Evolutionary conservation across 1,140 invertebrate genomes (phyloP), one percentile per base, ranked within the genome.

Genomic region (Aplysia californica): DNA sequence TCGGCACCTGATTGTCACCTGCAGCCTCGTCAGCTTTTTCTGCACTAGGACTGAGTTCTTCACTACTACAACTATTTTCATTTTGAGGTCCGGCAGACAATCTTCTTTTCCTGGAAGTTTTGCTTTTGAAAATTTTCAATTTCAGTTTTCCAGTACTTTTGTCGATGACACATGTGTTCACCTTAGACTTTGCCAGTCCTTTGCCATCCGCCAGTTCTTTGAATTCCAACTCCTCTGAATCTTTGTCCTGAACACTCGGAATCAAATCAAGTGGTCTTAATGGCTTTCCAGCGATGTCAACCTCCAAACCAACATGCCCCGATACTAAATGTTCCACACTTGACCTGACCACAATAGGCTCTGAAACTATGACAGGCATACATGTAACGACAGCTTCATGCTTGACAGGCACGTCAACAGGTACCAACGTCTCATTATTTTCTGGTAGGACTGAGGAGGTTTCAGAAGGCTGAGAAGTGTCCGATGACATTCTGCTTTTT

Each of bases 251-350:
- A 50, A 10, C 44, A 50, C n/a, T n/a, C 10, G 44, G n/a, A 50
- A n/a, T 10, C 44, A 15, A 10, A 50, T 50, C 10, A 50, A 15
- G 10, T n/a, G n/a, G 44, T 15, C 44, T 66, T 4, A 1, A 39
- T 36, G 69, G 69, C 23, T 58, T 71, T 58, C 31, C 69, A 21
- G 69, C 50, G 29, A 71, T 35, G 41, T 58, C 69, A 31, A 58
- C 55, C 38, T 71, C 69, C 6, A 71, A 35, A 58, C 23, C 55
- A 21, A 31, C 6, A 35, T 71, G 31, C 2, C 31, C 29, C 3
- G 50, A 71, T 10, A 71, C 69, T 36, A 71, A 33, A 20, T 56
- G 44, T n/a, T 56, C 44, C 23, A 71, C 50, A 36, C 69, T 71
- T 38, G 69, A 71, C 15, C 29, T 58, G 20, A 56, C 41, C 6